Base-by-base conservation (phyloP, 2,797 vertebrate species). In the Coregonus ussuriensis region DNA sequence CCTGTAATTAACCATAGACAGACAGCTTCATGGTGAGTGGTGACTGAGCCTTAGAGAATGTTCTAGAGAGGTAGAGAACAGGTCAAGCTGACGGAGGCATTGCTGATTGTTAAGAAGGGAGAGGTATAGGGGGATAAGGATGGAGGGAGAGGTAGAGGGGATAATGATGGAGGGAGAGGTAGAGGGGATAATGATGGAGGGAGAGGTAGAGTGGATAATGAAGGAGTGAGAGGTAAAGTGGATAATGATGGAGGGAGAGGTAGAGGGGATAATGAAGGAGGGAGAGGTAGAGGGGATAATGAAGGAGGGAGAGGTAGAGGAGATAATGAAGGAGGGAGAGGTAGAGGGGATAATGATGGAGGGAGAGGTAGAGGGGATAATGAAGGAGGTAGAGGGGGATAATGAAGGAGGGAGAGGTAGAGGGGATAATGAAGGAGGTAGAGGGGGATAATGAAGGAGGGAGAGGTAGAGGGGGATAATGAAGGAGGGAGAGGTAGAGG, bases 241-340 rank as follows among this genome's bases (percentile, higher is more conserved):
- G 33, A 33, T 3, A 3, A 33, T 3, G 33, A 3, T 4, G 33
- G 53, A 29, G 52, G 21, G 21, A 35, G n/a, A 4, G 13, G 21
- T 21, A 21, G 0, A 21, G 79, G 53, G 81, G 79, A 83, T 92
- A 91, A 90, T 89, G 41, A 4, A 68, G 54, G 21, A 21, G 21
- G 21, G 21, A 21, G 63, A 31, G 54, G 67, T 69, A 9, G 1
- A 53, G 54, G 62, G 73, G 29, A n/a, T 74, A 81, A 81, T 88
- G 84, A 79, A 59, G 0, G 31, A 18, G 78, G 81, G 71, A 65
- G 56, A 75, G 83, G 76, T 78, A 74, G 84, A 71, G 71, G 79
- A 53, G 81, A 6, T 6, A 37, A 1, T 1, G 37, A 6, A 6
- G 6, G 21, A 21, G 21, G 21, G 21, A 21, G 21, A 21, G 21